These are phyloP conservation scores for Varanus salvator DNA, from an alignment of 2,113 vertebrate species.

Conservation along the genomic window DNA sequence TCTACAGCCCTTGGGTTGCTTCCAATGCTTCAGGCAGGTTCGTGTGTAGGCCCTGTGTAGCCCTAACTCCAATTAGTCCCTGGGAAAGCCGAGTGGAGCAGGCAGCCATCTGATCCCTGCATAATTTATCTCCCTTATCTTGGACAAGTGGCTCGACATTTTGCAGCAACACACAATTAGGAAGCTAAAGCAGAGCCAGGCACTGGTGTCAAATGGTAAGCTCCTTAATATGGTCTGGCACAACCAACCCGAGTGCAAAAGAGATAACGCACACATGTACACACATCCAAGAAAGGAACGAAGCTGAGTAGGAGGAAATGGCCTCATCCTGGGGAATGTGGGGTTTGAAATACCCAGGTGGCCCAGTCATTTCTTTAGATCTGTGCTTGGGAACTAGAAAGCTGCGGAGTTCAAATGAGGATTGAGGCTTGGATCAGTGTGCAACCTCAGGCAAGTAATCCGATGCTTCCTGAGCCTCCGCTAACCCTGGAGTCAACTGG, in stretches of 20 bases:
- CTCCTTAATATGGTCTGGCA: conserved; percentile 53
- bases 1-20: not conserved
- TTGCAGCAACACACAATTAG: conserved; percentile 59
- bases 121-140: conserved; percentile 54
- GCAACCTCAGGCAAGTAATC: conserved; percentile 64
- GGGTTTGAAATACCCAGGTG: conserved; percentile 42
- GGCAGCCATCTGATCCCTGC: conserved; percentile 46
- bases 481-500: conserved; percentile 70
- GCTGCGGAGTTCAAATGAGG: conserved; percentile 63
- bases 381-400: conserved; percentile 61
- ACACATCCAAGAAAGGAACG: conserved; percentile 47
- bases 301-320: conserved; percentile 32
- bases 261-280: conserved; percentile 20
- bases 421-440: conserved; percentile 56
- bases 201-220: conserved; percentile 51
- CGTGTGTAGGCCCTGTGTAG: not conserved
- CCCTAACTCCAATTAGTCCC: conserved; percentile 17
- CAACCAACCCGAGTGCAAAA: conserved; percentile 4
- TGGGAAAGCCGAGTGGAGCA: conserved; percentile 49
- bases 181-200: conserved; percentile 57
- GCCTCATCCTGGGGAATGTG: conserved; percentile 50
- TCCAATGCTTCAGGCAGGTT: not conserved
- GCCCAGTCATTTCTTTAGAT: conserved; percentile 47
- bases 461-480: conserved; percentile 73
- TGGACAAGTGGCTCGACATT: conserved; percentile 59